A percentile compares a stretch with the other conserved stretches of the same genome.
Conservation (phyloP, 2,888 invertebrate species). For the Drosophila emarginata region DNA sequence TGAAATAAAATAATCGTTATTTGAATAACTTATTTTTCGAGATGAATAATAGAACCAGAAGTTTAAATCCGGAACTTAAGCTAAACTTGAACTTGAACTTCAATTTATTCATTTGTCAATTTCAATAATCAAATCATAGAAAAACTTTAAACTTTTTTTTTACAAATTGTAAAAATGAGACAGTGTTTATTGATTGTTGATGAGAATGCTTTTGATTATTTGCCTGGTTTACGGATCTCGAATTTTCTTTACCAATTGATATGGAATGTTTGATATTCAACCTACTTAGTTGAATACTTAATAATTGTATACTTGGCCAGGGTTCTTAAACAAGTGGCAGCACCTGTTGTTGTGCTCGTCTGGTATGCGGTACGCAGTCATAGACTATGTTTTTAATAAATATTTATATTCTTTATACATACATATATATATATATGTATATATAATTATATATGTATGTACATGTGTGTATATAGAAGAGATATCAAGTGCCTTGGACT, state of each 20-base stretch:
- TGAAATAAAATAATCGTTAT: too few relatives aligned
- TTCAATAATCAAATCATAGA: too few relatives aligned
- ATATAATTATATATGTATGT: conserved; percentile 5
- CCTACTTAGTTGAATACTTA: conserved; percentile 2
- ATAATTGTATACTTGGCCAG: background rate
- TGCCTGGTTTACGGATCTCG: background rate
- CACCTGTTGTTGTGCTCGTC: conserved; percentile 3
- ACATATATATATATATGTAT: background rate
- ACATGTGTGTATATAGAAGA: background rate
- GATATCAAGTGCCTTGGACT: background rate
- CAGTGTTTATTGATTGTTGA: background rate
- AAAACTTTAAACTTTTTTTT: too few relatives aligned
- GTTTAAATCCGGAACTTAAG: too few relatives aligned
- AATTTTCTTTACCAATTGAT: background rate
- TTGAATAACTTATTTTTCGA: too few relatives aligned
- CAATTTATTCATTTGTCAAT: too few relatives aligned
- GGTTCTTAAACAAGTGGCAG: conserved; percentile 5
- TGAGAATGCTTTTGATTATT: background rate
- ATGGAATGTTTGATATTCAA: background rate
- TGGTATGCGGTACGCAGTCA: conserved; percentile 5
- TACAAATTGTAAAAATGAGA: too few relatives aligned
- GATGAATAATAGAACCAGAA: too few relatives aligned
- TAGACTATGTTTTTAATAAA: conserved; percentile 8
- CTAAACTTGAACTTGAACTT: too few relatives aligned
- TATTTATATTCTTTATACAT: background rate